Evolutionary conservation across 2,888 invertebrate species (phyloP).

Genomic region (Tenthredo distinguenda): DNA sequence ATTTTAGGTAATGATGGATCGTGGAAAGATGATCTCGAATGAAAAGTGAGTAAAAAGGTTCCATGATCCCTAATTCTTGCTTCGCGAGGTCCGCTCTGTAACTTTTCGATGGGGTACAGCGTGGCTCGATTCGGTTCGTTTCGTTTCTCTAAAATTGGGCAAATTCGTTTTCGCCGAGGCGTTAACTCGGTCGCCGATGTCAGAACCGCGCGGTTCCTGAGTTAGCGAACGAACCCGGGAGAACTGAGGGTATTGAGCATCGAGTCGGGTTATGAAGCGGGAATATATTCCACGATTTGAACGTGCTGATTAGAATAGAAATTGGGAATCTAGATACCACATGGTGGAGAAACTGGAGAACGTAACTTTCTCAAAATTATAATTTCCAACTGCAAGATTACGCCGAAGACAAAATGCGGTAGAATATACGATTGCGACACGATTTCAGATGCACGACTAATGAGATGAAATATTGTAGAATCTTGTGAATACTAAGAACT

Average conservation of each 20-base stretch:
- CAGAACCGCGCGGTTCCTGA: background rate
- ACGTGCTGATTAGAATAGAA: constrained; percentile 2
- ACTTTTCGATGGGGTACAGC: background rate
- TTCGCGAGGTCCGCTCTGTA: background rate
- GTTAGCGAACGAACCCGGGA: background rate
- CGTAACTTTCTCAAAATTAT: background rate
- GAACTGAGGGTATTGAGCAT: background rate
- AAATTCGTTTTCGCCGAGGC: background rate
- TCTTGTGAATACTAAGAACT: background rate
- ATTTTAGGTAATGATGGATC: too few relatives aligned
- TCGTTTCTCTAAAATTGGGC: background rate
- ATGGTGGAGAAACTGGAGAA: background rate
- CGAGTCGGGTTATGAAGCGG: background rate
- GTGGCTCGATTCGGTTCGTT: background rate
- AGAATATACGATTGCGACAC: too few relatives aligned
- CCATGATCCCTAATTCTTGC: background rate
- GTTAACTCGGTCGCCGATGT: background rate
- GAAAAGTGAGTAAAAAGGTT: background rate
- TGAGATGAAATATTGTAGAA: background rate
- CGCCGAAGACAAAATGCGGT: too few relatives aligned
- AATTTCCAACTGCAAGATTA: background rate
- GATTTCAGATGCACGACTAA: too few relatives aligned
- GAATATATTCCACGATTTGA: background rate
- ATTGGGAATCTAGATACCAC: background rate
- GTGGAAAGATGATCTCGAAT: too few relatives aligned